Evolutionary conservation across 1,140 invertebrate genomes (phyloP).

Genomic region (Andrena cerasifolii): DNA sequence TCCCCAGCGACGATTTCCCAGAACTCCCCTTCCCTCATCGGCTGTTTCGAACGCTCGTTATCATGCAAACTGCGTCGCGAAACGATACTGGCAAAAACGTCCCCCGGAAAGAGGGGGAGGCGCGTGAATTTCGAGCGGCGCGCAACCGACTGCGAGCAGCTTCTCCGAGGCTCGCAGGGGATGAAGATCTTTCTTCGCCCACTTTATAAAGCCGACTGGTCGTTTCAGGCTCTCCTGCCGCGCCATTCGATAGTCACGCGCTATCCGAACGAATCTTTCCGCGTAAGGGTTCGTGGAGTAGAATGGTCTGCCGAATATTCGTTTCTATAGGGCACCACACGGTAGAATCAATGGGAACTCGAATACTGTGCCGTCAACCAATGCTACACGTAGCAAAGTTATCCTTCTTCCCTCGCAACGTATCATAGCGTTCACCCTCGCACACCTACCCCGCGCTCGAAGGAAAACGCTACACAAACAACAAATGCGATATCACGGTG

Average conservation of each 20-base stretch:
- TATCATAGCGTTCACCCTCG: too few relatives aligned
- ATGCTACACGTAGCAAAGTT: too few relatives aligned
- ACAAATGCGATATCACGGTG: too few relatives aligned
- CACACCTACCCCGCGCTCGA: too few relatives aligned
- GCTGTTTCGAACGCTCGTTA: constrained; percentile 32
- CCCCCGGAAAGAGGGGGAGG: not conserved
- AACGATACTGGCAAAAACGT: constrained; percentile 13
- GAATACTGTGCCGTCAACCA: too few relatives aligned
- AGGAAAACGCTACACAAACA: too few relatives aligned
- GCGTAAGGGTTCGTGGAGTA: constrained; percentile 40
- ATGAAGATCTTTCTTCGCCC: constrained; percentile 42
- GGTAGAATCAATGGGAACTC: too few relatives aligned
- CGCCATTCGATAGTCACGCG: constrained; percentile 36
- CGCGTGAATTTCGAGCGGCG: constrained; percentile 4
- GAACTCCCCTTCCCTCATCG: constrained; percentile 5
- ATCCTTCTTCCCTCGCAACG: too few relatives aligned
- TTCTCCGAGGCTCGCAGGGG: constrained; percentile 31
- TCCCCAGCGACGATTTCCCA: constrained; percentile 19
- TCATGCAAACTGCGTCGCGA: constrained; percentile 32
- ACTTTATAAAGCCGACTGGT: constrained; percentile 26
- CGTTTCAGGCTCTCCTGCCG: constrained; percentile 31
- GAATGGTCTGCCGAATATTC: constrained; percentile 56
- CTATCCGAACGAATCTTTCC: constrained; percentile 65
- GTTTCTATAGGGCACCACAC: too few relatives aligned
- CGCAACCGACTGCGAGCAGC: constrained; percentile 20